phyloP scores from a whole-genome alignment of 2,888 invertebrate genomes.

The Aspidiotus destructor region DNA sequence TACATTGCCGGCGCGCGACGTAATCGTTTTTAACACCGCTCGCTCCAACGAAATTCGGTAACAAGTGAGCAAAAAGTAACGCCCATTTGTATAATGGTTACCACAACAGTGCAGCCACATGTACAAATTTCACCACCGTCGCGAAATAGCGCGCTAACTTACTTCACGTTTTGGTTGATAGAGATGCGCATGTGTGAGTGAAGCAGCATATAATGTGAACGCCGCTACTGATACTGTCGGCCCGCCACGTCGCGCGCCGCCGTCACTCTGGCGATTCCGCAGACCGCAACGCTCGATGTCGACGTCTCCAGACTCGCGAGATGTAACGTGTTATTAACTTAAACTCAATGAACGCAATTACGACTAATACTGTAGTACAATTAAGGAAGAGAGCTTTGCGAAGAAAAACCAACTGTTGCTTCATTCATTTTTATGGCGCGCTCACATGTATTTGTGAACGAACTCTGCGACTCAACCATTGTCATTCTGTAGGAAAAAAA shows the following conservation, averaged over 20 bases:
- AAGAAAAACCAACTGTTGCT: conserved; percentile 36
- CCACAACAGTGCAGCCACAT: conserved; percentile 27
- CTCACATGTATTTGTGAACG: neutral
- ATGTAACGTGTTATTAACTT: conserved; percentile 15
- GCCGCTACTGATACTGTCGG: neutral
- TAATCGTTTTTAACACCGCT: conserved; percentile 1
- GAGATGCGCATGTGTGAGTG: no score
- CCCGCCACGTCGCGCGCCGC: neutral
- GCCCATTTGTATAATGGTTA: conserved; percentile 33
- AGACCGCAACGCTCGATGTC: no score
- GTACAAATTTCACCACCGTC: neutral
- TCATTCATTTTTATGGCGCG: conserved; percentile 27
- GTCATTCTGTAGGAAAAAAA: no score
- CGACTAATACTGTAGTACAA: conserved; percentile 31
- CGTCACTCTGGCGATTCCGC: neutral
- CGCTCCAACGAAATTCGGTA: conserved; percentile 9
- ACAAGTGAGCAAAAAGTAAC: conserved; percentile 30
- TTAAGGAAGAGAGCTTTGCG: conserved; percentile 29
- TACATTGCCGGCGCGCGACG: conserved; percentile 1
- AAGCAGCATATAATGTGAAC: neutral
- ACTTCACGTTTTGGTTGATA: no score
- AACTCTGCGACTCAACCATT: no score
- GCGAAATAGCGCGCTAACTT: neutral
- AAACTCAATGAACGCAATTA: conserved; percentile 25
- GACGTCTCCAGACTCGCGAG: neutral